Base-by-base conservation (phyloP, 1,140 invertebrate species). In the Cyrtorhinus lividipennis region DNA sequence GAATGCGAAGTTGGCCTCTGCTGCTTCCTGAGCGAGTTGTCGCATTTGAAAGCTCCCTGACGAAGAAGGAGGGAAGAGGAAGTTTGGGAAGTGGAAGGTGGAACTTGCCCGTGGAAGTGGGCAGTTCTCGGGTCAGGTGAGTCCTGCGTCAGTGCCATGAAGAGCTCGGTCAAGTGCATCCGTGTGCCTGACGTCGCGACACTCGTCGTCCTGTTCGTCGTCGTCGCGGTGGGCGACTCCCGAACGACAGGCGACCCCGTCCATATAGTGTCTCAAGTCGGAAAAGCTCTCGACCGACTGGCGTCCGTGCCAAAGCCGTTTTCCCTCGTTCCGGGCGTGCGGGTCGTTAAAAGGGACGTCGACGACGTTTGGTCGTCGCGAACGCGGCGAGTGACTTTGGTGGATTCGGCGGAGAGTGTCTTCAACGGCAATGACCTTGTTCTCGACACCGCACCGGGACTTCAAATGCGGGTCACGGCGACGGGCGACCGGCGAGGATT, bases 211-310 rank as follows among this genome's bases (percentile, higher is more conserved):
- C 3, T 20, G 20, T 53, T 30, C 58, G 58, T 59, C 10, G 8
- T 30, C 2, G 24, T 27, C 58, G n/a, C 58, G 27, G 3, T 24
- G n/a, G 56, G 15, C 56, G 56, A 20, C 18, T 57, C 24, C 23
- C 46, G 18, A 48, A 22, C n/a, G 2, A 18, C 56, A 15, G 15
- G 20, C 2, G 13, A 15, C 56, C 20, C 13, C 18, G 56, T 23
- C 24, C 18, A 18, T 18, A 5, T 59, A 12, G 58, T 59, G 24
- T 26, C 58, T 44, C 18, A 63, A 23, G 26, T 63, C 62, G 56
- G 62, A 18, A 63, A 44, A 59, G 62, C 57, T 45, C 23, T 56
- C 12, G 62, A 63, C 27, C 24, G 30, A 38, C n/a, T 59, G 2
- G 24, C 26, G 10, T 13, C 24, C 13, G 24, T 30, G n/a, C 24